Conservation (phyloP, 2,888 invertebrate species). For the Dorcus parallelipipedus region DNA sequence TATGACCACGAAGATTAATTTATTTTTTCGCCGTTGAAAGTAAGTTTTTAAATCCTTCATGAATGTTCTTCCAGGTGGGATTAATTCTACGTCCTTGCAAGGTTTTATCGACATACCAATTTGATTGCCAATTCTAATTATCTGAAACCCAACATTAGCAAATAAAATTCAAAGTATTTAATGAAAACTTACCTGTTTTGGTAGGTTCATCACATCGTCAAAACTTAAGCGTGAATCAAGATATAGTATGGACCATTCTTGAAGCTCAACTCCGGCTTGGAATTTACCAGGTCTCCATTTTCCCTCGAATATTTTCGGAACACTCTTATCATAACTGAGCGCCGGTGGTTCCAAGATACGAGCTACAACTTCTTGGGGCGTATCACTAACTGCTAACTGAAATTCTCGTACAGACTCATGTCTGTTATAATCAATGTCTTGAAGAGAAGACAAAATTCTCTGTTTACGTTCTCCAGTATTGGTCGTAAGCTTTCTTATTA, state of each 20-base stretch:
- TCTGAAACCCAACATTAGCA: conserved; percentile 1
- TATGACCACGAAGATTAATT: conserved; percentile 58
- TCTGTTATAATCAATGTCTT: conserved; percentile 39
- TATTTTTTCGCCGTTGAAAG: not conserved
- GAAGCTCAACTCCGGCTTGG: conserved; percentile 39
- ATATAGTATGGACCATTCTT: conserved; percentile 52
- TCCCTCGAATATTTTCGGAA: conserved; percentile 43
- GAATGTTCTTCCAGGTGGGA: not conserved
- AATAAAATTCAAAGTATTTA: too few relatives aligned
- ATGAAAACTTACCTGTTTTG: conserved; percentile 34
- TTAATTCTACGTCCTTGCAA: not conserved
- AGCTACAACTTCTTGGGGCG: conserved; percentile 75
- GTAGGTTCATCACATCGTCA: conserved; percentile 30
- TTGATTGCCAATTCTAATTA: not conserved
- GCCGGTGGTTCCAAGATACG: conserved; percentile 75
- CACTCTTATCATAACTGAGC: conserved; percentile 60
- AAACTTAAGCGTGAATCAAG: conserved; percentile 36
- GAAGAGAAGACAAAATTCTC: conserved; percentile 71
- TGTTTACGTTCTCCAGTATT: conserved; percentile 70
- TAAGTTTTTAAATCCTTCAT: not conserved
- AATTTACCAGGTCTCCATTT: conserved; percentile 48
- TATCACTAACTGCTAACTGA: conserved; percentile 69
- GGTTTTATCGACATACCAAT: not conserved
- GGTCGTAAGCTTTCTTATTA: conserved; percentile 86
- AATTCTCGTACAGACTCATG: conserved; percentile 70